phyloP scores from a whole-genome alignment of 1,140 invertebrate genomes.

The Gonioctena quinquepunctata region DNA sequence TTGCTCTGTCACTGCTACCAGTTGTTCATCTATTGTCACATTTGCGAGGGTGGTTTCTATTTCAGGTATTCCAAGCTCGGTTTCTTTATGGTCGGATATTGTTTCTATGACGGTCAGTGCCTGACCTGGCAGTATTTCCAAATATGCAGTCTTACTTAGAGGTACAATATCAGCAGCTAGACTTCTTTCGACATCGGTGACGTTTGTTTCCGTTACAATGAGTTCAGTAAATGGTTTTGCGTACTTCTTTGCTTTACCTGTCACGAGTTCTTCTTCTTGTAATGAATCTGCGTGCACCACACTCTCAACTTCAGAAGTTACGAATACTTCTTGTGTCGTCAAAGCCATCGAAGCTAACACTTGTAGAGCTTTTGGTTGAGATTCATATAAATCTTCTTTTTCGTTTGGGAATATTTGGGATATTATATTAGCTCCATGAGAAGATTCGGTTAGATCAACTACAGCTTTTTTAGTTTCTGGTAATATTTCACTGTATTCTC shows the following conservation, averaged over 20 bases:
- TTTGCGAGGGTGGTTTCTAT: conserved; percentile 50
- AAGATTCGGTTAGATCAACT: conserved; percentile 58
- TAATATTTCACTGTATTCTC: conserved; percentile 54
- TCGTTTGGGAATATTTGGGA: conserved; percentile 61
- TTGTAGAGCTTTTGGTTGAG: conserved; percentile 51
- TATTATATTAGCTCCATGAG: conserved; percentile 57
- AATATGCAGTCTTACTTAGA: conserved; percentile 48
- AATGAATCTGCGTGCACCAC: conserved; percentile 57
- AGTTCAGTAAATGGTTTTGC: conserved; percentile 61
- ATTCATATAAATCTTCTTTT: conserved; percentile 58
- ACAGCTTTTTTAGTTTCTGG: conserved; percentile 59
- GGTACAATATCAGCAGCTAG: conserved; percentile 53
- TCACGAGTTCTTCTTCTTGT: conserved; percentile 49
- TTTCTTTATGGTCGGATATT: conserved; percentile 49
- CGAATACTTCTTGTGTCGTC: conserved; percentile 57
- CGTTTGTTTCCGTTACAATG: conserved; percentile 61
- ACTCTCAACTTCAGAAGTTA: conserved; percentile 59
- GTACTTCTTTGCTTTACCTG: conserved; percentile 59
- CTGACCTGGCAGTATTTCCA: conserved; percentile 56
- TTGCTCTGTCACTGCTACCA: conserved; percentile 54
- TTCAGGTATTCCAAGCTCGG: conserved; percentile 36
- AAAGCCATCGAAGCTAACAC: conserved; percentile 56
- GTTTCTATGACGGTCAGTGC: conserved; percentile 58
- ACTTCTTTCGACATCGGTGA: conserved; percentile 59
- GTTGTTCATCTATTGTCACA: conserved; percentile 51